Percentiles rank a stretch among this genome's conserved stretches.
phyloP scores from a whole-genome alignment of 2,113 vertebrate genomes.

The Pelusios castaneus region DNA sequence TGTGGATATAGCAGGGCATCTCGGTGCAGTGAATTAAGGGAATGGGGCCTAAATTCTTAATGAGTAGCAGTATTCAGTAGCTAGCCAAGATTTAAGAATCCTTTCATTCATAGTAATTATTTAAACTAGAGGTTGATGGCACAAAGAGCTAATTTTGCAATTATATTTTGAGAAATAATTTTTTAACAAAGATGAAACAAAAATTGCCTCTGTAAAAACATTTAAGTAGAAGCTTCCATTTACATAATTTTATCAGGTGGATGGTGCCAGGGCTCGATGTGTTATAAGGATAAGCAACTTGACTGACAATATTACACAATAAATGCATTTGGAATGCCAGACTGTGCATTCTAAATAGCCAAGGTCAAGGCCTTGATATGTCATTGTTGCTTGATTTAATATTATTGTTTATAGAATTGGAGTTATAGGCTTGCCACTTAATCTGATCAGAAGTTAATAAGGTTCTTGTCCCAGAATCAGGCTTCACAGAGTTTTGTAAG shows the following conservation, averaged over 20 bases:
- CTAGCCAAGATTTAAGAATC: neutral
- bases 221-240: neutral
- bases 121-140: neutral
- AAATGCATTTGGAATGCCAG: neutral
- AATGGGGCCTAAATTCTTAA: neutral
- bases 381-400: neutral
- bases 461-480: too few relatives aligned
- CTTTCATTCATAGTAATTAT: neutral
- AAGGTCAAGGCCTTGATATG: neutral
- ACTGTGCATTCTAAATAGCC: neutral
- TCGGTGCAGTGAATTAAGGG: rapidly evolving
- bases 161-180: neutral
- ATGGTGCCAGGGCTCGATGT: neutral
- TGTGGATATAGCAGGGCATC: neutral
- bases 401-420: too few relatives aligned
- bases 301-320: neutral
- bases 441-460: too few relatives aligned
- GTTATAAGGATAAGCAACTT: neutral
- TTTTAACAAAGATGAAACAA: neutral
- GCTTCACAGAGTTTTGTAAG: too few relatives aligned
- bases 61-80: neutral
- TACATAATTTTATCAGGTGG: neutral
- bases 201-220: rapidly evolving
- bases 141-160: neutral
- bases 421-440: too few relatives aligned